A percentile compares a stretch with the other conserved stretches of the same genome.
Evolutionary conservation across 2,888 invertebrate species (phyloP).

Genomic region (Ophion obscuratus): DNA sequence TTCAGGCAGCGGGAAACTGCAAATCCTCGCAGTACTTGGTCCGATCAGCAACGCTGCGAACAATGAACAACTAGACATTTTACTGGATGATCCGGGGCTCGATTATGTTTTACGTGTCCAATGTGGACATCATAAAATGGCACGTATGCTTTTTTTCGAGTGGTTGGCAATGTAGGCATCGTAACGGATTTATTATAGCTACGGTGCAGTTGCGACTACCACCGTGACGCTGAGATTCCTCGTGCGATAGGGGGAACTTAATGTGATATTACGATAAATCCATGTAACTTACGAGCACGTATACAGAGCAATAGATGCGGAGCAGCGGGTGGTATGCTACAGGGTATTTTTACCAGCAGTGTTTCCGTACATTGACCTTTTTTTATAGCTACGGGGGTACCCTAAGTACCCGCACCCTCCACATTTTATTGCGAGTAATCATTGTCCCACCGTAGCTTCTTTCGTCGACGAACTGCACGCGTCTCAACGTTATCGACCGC

Average conservation of each 20-base stretch:
- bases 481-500: constrained; percentile 78
- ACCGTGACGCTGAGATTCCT: constrained; percentile 2
- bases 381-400: constrained; percentile 16
- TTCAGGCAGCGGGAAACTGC: constrained; percentile 39
- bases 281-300: constrained; percentile 8
- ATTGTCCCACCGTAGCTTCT: constrained; percentile 63
- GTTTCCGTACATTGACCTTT: constrained; percentile 38
- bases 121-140: background rate
- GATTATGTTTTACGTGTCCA: background rate
- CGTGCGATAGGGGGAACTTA: constrained; percentile 2
- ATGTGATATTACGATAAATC: constrained; percentile 30
- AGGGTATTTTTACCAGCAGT: constrained; percentile 38
- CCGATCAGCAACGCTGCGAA: constrained; percentile 44
- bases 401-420: constrained; percentile 8
- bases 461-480: constrained; percentile 57
- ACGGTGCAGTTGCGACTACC: background rate
- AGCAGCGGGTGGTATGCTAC: constrained; percentile 6
- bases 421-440: constrained; percentile 57
- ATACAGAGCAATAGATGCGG: background rate
- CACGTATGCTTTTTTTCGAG: background rate
- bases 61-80: constrained; percentile 39
- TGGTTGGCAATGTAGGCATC: background rate
- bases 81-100: background rate
- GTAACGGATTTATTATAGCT: constrained; percentile 21
- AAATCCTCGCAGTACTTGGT: constrained; percentile 10